Evolutionary conservation across 2,888 invertebrate species (phyloP), one percentile per base, ranked within the genome.

Genomic region (Dermolepida albohirtum): DNA sequence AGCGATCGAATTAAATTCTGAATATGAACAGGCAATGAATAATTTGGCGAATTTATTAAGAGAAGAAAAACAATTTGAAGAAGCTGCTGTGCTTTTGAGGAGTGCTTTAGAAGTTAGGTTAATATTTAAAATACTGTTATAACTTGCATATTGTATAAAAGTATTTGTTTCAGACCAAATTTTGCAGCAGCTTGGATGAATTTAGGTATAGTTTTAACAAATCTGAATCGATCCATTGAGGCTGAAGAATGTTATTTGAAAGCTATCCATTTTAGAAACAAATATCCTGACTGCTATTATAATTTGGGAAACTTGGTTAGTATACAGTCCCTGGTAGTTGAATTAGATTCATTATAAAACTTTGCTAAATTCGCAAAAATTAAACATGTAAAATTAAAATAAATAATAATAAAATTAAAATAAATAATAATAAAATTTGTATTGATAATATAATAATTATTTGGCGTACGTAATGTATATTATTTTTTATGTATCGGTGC

Each of bases 141-240:
- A 34, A 6, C 34, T 34, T 44, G 6, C 2, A 11, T 43, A 11
- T 41, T 11, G 22, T 52, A 7, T 52, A 17, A 2, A 5, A 17
- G 41, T 11, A 47, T 41, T 49, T 12, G 34, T 78, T 79, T 68
- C 80, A 93, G 94, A 76, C 86, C 91, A 39, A 92, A 94, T 80
- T 98, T 97, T 85, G 93, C 97, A 1, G 93, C 96, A 0, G 98
- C 97, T 0, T 98, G 97, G 97, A 98, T 98, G 97, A 98, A 98
- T 84, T 86, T 98, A 63, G 98, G 97, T 12, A 97, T 98, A 74
- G 94, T 97, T 34, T 87, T 96, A 72, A 91, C 95, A 0, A 88
- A 90, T 43, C 85, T 90, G 57, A 89, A 90, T 73, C 88, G 91
- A 69, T 88, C 88, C 70, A 81, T 86, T 1, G 90, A 92, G 77